phyloP scores from a whole-genome alignment of 2,888 invertebrate species.

The Tachystola acroxantha region DNA sequence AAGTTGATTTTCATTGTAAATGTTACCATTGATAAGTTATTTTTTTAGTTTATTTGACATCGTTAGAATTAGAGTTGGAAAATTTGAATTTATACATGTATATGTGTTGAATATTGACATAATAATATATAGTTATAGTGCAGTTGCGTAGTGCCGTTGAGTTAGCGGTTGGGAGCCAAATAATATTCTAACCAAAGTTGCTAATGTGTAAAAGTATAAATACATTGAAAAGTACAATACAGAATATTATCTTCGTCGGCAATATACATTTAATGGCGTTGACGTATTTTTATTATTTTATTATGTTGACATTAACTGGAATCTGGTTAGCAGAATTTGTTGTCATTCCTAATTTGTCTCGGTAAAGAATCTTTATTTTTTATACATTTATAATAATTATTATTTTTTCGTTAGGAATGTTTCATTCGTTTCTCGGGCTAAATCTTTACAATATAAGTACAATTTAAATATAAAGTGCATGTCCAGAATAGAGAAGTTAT shows the following conservation, averaged over 20 bases:
- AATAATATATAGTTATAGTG: conserved; percentile 7
- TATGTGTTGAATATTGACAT: conserved; percentile 9
- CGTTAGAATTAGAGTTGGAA: conserved; percentile 17
- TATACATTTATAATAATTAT: conserved; percentile 60
- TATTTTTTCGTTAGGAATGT: conserved; percentile 43
- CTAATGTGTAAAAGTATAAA: conserved; percentile 18
- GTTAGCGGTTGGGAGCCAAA: conserved; percentile 28
- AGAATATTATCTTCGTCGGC: conserved; percentile 13
- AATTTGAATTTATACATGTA: conserved; percentile 17
- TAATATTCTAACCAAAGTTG: conserved; percentile 49
- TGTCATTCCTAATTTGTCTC: conserved; percentile 68
- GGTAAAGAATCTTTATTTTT: conserved; percentile 74
- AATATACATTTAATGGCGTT: conserved; percentile 1
- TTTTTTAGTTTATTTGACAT: conserved; percentile 38
- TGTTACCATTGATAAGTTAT: conserved; percentile 76
- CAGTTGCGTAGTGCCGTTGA: too few relatives aligned
- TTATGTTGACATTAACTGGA: conserved; percentile 15
- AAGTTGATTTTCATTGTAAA: conserved; percentile 65
- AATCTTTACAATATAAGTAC: conserved; percentile 70
- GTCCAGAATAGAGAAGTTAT: conserved; percentile 63
- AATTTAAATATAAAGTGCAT: conserved; percentile 59
- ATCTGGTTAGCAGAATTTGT: conserved; percentile 40
- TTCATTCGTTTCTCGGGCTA: conserved; percentile 59
- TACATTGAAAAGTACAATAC: conserved; percentile 21
- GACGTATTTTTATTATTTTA: neutral